A percentile compares a stretch with the other conserved stretches of the same genome.
Conservation (phyloP, 2,797 vertebrate genomes). For the Lithobates pipiens region DNA sequence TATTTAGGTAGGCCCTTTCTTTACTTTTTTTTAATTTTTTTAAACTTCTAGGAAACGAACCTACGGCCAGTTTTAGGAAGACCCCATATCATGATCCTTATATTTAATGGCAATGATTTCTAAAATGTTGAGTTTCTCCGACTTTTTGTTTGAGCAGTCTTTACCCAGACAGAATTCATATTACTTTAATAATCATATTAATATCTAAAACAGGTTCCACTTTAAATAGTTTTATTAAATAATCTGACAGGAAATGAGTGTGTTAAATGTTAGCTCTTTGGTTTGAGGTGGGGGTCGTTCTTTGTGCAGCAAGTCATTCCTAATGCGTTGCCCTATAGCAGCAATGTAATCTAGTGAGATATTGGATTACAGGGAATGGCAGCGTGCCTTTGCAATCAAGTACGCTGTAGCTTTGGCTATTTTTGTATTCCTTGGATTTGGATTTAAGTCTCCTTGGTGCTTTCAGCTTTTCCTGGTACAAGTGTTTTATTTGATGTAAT, state of each 20-base stretch:
- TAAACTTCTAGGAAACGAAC: no score
- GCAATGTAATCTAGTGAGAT: neutral
- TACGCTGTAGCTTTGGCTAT: neutral
- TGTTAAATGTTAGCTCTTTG: neutral
- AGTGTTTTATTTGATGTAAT: neutral
- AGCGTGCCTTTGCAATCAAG: neutral
- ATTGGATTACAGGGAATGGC: constrained; percentile 23
- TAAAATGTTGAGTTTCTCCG: neutral
- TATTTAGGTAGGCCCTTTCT: no score
- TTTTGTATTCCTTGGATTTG: neutral
- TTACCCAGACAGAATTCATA: neutral
- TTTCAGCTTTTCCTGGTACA: neutral
- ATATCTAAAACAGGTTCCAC: neutral
- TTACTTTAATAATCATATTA: neutral
- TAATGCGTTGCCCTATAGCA: neutral
- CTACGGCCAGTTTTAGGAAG: no score
- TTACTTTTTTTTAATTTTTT: no score
- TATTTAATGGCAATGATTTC: no score
- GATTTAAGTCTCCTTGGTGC: neutral
- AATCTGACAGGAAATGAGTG: neutral
- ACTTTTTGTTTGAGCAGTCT: no score
- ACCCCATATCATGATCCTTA: no score
- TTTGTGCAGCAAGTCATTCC: neutral
- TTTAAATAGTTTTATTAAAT: neutral
- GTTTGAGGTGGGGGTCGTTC: neutral